Base-by-base conservation (phyloP, 35 echinoderm and acorn worm species). In the Stichopus chloronotus region DNA sequence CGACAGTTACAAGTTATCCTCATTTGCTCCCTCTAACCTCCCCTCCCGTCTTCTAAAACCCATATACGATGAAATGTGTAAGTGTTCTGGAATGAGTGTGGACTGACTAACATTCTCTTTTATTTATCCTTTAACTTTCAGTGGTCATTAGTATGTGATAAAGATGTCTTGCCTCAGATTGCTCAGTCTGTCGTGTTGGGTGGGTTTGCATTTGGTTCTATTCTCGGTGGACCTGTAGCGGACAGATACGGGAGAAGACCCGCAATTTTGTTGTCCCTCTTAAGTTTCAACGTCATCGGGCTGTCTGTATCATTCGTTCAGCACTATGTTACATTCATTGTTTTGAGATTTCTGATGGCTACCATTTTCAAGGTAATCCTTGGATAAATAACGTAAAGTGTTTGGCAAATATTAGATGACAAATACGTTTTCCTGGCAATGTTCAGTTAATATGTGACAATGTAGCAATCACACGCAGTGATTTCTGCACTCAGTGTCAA, bases 261-360 rank as follows among this genome's bases (percentile, higher is more conserved):
- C 3, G 12, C 76, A 7, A 11, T 78, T 9, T 25, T 78, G 52
- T 21, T 21, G 4, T 20, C 76, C 52, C 76, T 78, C 21, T 7
- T 78, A n/a, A 9, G 23, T 21, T 78, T 78, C 52, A 78, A 78
- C 20, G 76, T 43, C 76, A 78, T 78, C 12, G 76, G 76, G 4
- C 52, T 78, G 76, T 23, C 76, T 25, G 76, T 78, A 43, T 78
- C 76, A 24, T 78, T 78, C 7, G n/a, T 43, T 1, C 76, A 21
- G 20, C 23, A 21, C 52, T 78, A 8, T 78, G 20, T 43, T 23
- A 43, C 52, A 2, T 78, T 78, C 11, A 23, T 78, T 3, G 52
- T 21, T 78, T 17, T 78, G 11, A 78, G 76, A 78, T 43, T 25
- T 78, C 76, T 78, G 76, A 78, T 78, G 76, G 76, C 21, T 25